A percentile compares a stretch with the other conserved stretches of the same genome.
phyloP scores from a whole-genome alignment of 2,888 invertebrate species.

The Tetheella fluctuosa region DNA sequence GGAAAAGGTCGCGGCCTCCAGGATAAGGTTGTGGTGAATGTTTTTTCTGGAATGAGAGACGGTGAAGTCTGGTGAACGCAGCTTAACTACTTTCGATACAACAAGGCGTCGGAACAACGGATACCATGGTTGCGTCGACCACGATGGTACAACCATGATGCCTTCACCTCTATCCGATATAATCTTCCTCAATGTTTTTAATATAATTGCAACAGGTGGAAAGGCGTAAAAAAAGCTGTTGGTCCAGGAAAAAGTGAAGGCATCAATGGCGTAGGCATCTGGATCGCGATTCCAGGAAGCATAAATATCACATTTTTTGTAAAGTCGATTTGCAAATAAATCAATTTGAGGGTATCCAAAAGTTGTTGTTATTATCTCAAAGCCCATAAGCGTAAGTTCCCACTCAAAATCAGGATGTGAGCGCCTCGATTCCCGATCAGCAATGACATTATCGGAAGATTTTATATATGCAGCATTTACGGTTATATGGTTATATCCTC shows the following conservation, averaged over 20 bases:
- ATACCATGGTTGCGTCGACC: conserved; percentile 35
- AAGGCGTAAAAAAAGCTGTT: conserved; percentile 30
- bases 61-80: conserved; percentile 5
- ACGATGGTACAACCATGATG: conserved; percentile 29
- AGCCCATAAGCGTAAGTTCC: conserved; percentile 12
- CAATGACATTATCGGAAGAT: conserved; percentile 17
- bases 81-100: conserved; percentile 10
- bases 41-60: conserved; percentile 19
- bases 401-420: conserved; percentile 20
- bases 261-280: conserved; percentile 26
- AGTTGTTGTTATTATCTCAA: not conserved
- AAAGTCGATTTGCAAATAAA: conserved; percentile 31
- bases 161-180: conserved; percentile 29
- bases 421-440: conserved; percentile 18
- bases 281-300: conserved; percentile 34
- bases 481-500: no score
- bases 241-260: conserved; percentile 35
- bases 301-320: conserved; percentile 30
- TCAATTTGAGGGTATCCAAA: conserved; percentile 31
- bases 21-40: no score
- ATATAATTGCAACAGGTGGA: conserved; percentile 30
- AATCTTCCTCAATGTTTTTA: conserved; percentile 29
- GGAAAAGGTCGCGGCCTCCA: conserved; percentile 28
- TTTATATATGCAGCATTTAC: conserved; percentile 22
- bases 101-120: conserved; percentile 21